Evolutionary conservation across 2,113 vertebrate genomes (phyloP), one percentile per base, ranked within the genome.

Genomic region (Rhinolophus ferrumequinum): DNA sequence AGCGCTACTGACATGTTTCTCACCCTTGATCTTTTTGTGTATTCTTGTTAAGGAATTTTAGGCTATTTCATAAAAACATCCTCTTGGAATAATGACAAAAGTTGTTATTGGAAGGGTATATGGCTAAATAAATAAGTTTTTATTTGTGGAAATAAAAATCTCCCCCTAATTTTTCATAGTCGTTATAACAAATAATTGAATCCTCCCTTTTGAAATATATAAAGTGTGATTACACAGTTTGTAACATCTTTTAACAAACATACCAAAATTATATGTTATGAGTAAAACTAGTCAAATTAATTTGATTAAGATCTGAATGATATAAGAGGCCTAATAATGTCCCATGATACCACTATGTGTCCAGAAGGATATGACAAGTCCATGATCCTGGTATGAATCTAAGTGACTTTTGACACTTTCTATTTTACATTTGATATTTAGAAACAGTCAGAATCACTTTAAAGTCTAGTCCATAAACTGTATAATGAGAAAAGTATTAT

Each of bases 101-200:
- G 33, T 26, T 93, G 18, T 38, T 26, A 81, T 14, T 76, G 24
- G 38, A 69, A 85, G 41, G 4, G 67, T 88, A 69, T 28, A 41
- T 24, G 73, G 2, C 24, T 67, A 6, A 54, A 54, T 54, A 54
- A 54, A 54, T 54, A 54, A 54, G 16, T 82, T 88, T 50, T 1
- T 5, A 54, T 54, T 54, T 12, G 4, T 16, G 52, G 52, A 54
- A 54, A 15, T 16, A 54, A 15, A 54, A 54, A 54, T 54, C 12
- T 50, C 47, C 6, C 64, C 10, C 13, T 56, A 62, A 15, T 14
- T 22, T 77, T 94, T 67, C 41, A 52, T 15, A 75, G 7, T 73
- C 52, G 9, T 90, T 75, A 67, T 14, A 95, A 30, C 54, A 96
- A 73, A 79, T 50, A 92, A 81, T 9, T 88, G 81, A 94, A 47